Evolutionary conservation across 2,888 invertebrate species (phyloP).

Genomic region (Vandiemenella viatica): DNA sequence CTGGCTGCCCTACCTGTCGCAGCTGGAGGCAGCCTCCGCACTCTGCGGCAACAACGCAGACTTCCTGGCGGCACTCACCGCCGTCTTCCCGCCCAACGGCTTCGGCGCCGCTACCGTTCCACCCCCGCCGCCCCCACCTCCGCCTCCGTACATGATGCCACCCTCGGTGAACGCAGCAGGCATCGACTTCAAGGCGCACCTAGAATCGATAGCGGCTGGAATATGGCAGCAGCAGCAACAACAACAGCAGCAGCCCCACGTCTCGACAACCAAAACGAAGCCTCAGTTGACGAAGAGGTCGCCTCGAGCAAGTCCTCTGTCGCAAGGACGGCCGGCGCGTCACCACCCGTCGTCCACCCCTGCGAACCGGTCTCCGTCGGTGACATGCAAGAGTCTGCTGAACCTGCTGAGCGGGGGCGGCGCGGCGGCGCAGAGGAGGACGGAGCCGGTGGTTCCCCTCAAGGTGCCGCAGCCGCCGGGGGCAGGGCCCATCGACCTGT

Average conservation of each 20-base stretch:
- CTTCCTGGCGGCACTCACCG: conserved; percentile 28
- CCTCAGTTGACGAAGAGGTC: conserved; percentile 2
- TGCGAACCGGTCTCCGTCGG: neutral
- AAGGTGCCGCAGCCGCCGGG: conserved; percentile 2
- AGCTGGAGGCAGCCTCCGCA: conserved; percentile 40
- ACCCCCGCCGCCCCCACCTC: conserved; percentile 27
- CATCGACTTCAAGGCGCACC: conserved; percentile 21
- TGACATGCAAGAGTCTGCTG: conserved; percentile 36
- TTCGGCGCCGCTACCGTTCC: conserved; percentile 13
- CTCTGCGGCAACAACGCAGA: conserved; percentile 32
- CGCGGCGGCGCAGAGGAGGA: neutral
- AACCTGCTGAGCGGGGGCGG: conserved; percentile 34
- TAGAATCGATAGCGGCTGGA: conserved; percentile 27
- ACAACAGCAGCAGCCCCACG: conserved; percentile 6
- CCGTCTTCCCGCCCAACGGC: conserved; percentile 25
- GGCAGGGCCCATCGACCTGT: conserved; percentile 28
- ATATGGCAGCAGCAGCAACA: neutral
- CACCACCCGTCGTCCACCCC: neutral
- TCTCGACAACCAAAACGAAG: conserved; percentile 12
- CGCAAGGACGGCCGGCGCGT: neutral
- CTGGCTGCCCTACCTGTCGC: conserved; percentile 54
- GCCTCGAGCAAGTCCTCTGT: neutral
- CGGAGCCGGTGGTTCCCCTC: neutral
- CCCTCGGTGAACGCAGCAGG: conserved; percentile 28
- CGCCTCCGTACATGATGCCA: conserved; percentile 34